Percentiles rank a stretch among this genome's conserved stretches.
These are phyloP conservation scores for Condylura cristata DNA, from an alignment of 2,113 vertebrate species.

Conservation along the genomic window DNA sequence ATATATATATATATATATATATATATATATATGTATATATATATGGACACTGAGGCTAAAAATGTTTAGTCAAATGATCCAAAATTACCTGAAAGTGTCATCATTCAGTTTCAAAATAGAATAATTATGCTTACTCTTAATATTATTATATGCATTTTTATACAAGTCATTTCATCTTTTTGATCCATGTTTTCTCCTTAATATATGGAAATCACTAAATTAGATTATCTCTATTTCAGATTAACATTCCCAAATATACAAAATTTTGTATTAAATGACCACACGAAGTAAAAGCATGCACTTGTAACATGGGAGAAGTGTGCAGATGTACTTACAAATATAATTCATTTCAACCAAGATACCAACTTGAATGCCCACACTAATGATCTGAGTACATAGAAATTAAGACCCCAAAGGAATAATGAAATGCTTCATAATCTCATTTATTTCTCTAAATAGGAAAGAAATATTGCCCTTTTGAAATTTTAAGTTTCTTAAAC, in stretches of 20 bases:
- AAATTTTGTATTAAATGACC: background rate
- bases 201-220: background rate
- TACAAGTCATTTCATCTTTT: background rate
- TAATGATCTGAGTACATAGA: background rate
- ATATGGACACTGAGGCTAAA: background rate
- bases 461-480: background rate
- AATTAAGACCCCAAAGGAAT: background rate
- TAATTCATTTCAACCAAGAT: background rate
- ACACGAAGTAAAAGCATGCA: background rate
- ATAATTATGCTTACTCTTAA: background rate
- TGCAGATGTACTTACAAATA: background rate
- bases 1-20: too few species aligned
- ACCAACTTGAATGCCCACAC: background rate
- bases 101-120: background rate
- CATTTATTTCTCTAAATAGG: background rate
- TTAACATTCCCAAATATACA: background rate
- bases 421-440: background rate
- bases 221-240: background rate
- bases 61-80: background rate
- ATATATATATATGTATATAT: too few species aligned
- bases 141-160: background rate
- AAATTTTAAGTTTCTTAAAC: background rate
- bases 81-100: background rate
- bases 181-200: background rate
- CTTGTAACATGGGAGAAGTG: background rate